Conservation (phyloP, 2,888 invertebrate genomes). For the Amphipyra tragopoginis region DNA sequence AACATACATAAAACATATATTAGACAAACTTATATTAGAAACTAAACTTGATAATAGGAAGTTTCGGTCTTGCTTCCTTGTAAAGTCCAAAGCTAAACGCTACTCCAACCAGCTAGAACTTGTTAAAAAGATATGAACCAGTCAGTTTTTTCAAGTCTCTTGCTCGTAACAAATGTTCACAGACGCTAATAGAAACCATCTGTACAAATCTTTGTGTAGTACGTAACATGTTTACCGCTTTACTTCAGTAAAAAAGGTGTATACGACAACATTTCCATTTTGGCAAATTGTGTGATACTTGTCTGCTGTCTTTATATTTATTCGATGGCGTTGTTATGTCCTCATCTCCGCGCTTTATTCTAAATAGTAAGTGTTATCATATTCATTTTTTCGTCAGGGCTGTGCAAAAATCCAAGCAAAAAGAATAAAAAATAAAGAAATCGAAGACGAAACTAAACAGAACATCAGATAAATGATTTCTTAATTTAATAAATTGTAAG, state of each 20-base stretch:
- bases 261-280: conserved; percentile 40
- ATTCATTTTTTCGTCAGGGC: conserved; percentile 26
- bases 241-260: conserved; percentile 18
- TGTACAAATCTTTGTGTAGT: background rate
- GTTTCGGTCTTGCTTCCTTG: too few species aligned
- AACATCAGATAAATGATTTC: too few species aligned
- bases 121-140: too few species aligned
- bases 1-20: too few species aligned
- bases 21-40: too few species aligned
- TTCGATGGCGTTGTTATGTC: conserved; percentile 45
- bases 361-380: conserved; percentile 38
- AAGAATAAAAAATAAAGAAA: background rate
- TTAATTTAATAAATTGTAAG: too few species aligned
- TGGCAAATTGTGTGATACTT: conserved; percentile 47
- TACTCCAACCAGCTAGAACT: too few species aligned
- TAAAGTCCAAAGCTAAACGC: too few species aligned
- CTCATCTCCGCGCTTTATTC: conserved; percentile 28
- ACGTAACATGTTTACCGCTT: conserved; percentile 19
- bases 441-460: too few species aligned
- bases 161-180: background rate
- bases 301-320: conserved; percentile 43
- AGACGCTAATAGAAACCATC: background rate
- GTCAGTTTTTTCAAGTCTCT: too few species aligned
- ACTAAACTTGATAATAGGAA: too few species aligned
- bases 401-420: conserved; percentile 3